Base-by-base conservation (phyloP, 2,113 vertebrate species). In the Colinus virginianus region DNA sequence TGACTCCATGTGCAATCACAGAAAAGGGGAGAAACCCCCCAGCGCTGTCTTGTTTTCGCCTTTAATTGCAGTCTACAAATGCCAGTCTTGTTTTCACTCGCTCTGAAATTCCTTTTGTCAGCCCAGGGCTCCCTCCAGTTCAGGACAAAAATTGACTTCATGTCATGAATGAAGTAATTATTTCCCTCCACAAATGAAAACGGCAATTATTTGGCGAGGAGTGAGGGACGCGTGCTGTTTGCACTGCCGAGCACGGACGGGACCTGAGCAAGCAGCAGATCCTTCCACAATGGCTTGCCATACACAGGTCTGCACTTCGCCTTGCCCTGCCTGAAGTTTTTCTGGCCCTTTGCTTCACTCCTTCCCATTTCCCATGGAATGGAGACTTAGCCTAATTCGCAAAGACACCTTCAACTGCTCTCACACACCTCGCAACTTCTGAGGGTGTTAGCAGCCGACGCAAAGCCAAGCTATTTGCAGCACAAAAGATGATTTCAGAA, bases 141-240 rank as follows among this genome's bases (percentile, higher is more conserved):
- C 80, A 90, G 90, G 90, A 94, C 83, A 84, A 94, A 93, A 94
- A 87, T 87, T 70, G 87, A 95, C 92, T 96, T 94, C 48, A 36
- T 95, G 90, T 94, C 87, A 66, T 12, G 66, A 87, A 80, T 48
- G 79, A 88, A 83, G 93, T 70, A 90, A 96, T 95, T 93, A 94
- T 94, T 93, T 94, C 76, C 62, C 72, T 84, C 59, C 78, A 68
- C 67, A 85, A 90, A 93, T 75, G 84, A 88, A 91, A 79, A 59
- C 61, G 64, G 71, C 81, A 78, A 92, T 95, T 84, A 58, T 93
- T 90, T 87, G 46, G 30, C 1, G 8, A 51, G 68, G 66, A 78
- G 34, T 2, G 1, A 88, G 78, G 40, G 56, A 7, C 2, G 2
- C 1, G 38, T 17, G 42, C 48, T 26, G 53, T 40, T 81, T 21